phyloP scores from a whole-genome alignment of 2,113 vertebrate species.

The Rutilus rutilus region DNA sequence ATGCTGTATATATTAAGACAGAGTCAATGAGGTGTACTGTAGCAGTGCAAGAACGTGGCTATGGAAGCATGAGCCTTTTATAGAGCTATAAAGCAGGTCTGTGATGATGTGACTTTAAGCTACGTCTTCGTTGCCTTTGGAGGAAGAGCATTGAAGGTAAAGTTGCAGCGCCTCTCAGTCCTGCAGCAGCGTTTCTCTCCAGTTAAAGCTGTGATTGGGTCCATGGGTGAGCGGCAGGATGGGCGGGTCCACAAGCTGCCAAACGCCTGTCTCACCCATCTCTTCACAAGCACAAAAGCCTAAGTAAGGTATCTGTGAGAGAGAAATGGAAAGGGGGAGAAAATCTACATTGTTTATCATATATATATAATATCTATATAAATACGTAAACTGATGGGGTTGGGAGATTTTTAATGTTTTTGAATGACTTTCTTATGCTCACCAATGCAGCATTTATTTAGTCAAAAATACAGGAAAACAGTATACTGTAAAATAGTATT shows the following conservation, averaged over 20 bases:
- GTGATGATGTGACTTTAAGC: conserved; percentile 39
- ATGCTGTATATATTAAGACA: conserved; percentile 26
- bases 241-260: conserved; percentile 96
- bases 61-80: conserved; percentile 48
- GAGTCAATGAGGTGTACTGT: conserved; percentile 7
- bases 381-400: not conserved
- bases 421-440: not conserved
- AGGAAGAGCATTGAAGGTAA: conserved; percentile 34
- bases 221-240: conserved; percentile 97
- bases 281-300: conserved; percentile 97
- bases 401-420: not conserved
- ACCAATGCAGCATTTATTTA: not conserved
- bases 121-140: conserved; percentile 28
- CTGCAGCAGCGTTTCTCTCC: conserved; percentile 94
- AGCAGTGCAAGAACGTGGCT: conserved; percentile 17
- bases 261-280: conserved; percentile 91
- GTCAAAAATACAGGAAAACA: not conserved
- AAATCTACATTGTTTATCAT: not conserved
- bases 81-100: conserved; percentile 35
- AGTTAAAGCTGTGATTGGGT: conserved; percentile 98
- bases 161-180: conserved; percentile 72
- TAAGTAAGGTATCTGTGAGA: conserved; percentile 91
- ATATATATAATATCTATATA: not conserved
- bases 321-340: not conserved
- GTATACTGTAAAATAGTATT: not conserved